These are phyloP conservation scores for Glaucopsyche alexis DNA, from an alignment of 2,888 invertebrate species.

Conservation along the genomic window DNA sequence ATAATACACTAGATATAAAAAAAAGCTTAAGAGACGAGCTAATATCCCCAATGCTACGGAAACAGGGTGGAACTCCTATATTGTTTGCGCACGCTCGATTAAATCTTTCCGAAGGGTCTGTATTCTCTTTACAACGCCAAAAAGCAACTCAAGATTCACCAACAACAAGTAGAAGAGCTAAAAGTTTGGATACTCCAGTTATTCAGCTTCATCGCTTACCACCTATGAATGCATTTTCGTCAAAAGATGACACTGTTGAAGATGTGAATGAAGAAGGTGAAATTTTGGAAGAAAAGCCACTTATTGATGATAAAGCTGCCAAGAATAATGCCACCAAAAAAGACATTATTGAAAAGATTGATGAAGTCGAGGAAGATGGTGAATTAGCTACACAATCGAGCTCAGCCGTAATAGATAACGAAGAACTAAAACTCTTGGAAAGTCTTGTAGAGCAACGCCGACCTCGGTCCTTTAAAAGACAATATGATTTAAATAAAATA, in stretches of 20 bases:
- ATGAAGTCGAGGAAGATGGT: constrained; percentile 78
- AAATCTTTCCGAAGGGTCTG: constrained; percentile 92
- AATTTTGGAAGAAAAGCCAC: constrained; percentile 80
- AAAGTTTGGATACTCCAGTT: constrained; percentile 91
- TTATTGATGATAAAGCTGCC: constrained; percentile 63
- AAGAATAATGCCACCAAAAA: constrained; percentile 51
- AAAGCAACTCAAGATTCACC: constrained; percentile 87
- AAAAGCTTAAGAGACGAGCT: constrained; percentile 83
- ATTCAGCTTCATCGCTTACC: constrained; percentile 89
- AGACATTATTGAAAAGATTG: constrained; percentile 66
- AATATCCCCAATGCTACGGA: constrained; percentile 85
- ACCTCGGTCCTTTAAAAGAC: constrained; percentile 73
- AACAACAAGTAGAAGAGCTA: constrained; percentile 86
- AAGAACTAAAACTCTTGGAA: constrained; percentile 78
- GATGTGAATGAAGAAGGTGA: constrained; percentile 85
- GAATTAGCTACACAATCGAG: constrained; percentile 61
- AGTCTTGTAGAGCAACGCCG: constrained; percentile 75
- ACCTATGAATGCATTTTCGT: constrained; percentile 91
- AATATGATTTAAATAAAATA: constrained; percentile 68
- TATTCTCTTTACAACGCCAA: constrained; percentile 87
- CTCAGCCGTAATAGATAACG: constrained; percentile 78
- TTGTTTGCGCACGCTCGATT: constrained; percentile 89
- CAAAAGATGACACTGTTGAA: constrained; percentile 93
- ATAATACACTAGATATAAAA: constrained; percentile 60
- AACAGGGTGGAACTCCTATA: constrained; percentile 87